A percentile compares a stretch with the other conserved stretches of the same genome.
These are phyloP conservation scores for Sinotaia quadrata DNA, from an alignment of 2,888 invertebrate genomes.

Conservation along the genomic window DNA sequence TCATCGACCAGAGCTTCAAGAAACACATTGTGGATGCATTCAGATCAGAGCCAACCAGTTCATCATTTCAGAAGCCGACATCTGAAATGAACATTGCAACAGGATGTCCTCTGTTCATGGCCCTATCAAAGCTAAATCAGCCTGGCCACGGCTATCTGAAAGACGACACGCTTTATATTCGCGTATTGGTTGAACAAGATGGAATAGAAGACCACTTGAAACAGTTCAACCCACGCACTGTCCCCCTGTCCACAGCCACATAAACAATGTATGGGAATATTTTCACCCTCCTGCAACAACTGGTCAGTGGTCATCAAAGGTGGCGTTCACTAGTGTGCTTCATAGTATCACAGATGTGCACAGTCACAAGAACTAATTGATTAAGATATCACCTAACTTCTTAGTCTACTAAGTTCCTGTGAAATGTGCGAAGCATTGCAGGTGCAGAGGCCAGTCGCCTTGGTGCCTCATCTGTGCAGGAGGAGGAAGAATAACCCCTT, in stretches of 20 bases:
- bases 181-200: slow-evolving; percentile 52
- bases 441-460: too few species aligned
- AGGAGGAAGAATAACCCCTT: too few species aligned
- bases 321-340: too few species aligned
- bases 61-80: slow-evolving; percentile 66
- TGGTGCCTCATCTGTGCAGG: too few species aligned
- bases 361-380: too few species aligned
- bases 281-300: too few species aligned
- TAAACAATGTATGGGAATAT: not conserved
- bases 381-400: too few species aligned
- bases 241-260: slow-evolving; percentile 1
- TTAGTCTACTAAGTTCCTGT: too few species aligned
- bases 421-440: too few species aligned
- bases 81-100: slow-evolving; percentile 71
- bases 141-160: slow-evolving; percentile 52
- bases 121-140: slow-evolving; percentile 49
- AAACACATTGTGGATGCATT: slow-evolving; percentile 69
- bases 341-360: too few species aligned
- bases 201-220: slow-evolving; percentile 33
- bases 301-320: too few species aligned
- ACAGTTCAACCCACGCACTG: slow-evolving; percentile 20
- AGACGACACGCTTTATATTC: slow-evolving; percentile 64
- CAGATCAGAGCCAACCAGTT: slow-evolving; percentile 67
- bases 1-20: slow-evolving; percentile 65
- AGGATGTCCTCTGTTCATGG: slow-evolving; percentile 69